These are phyloP conservation scores for Xanthorhoe designata DNA, from an alignment of 2,888 invertebrate species.

Conservation along the genomic window DNA sequence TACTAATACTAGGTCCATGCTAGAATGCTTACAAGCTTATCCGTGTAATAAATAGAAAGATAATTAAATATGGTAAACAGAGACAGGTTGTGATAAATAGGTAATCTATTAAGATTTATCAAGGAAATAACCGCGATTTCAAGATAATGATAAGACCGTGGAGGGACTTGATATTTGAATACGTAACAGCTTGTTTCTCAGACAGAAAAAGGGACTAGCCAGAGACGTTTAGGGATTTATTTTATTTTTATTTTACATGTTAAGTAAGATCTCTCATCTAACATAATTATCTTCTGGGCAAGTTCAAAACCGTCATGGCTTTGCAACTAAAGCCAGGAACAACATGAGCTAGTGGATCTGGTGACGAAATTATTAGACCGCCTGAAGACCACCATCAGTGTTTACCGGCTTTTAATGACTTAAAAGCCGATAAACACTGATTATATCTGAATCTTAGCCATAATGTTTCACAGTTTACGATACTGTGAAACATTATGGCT, in stretches of 20 bases:
- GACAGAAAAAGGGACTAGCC: neutral
- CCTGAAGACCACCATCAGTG: neutral
- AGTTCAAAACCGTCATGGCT: too few relatives aligned
- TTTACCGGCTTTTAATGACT: neutral
- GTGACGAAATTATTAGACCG: neutral
- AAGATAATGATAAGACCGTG: conserved; percentile 1
- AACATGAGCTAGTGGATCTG: too few relatives aligned
- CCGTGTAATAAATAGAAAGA: neutral
- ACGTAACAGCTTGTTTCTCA: neutral
- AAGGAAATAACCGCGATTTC: conserved; percentile 5
- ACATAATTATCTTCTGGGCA: too few relatives aligned
- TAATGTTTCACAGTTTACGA: conserved; percentile 4
- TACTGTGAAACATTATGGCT: too few relatives aligned
- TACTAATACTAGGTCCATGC: too few relatives aligned
- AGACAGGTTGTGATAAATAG: neutral
- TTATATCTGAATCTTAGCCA: neutral
- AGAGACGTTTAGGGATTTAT: neutral
- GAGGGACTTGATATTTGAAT: neutral
- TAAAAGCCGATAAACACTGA: neutral
- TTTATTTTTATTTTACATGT: neutral
- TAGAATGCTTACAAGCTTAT: neutral
- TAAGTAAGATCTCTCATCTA: too few relatives aligned
- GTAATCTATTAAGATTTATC: neutral
- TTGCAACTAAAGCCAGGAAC: too few relatives aligned
- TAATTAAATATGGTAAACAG: neutral